Base-by-base conservation (phyloP, 2,113 vertebrate species). In the Prolemur simus region DNA sequence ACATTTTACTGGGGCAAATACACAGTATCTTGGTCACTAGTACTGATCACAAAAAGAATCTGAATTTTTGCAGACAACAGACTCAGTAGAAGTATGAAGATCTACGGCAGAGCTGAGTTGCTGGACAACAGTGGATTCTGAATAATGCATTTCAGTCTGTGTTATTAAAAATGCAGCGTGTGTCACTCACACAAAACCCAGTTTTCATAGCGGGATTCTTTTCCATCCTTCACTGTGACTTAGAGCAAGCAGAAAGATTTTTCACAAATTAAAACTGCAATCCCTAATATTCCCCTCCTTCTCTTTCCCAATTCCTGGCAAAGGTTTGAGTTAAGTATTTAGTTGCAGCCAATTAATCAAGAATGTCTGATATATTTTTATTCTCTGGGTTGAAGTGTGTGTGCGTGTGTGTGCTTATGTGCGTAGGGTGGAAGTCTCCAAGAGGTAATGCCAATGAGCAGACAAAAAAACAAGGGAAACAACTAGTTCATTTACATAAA, bases 81-180 rank as follows among this genome's bases (percentile, higher is more conserved):
- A 73, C 60, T 86, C 69, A 85, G 9, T 13, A 74, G 34, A 83
- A 93, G 45, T 34, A 66, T 2, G 77, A 74, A 85, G 71, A 83
- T 80, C 85, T 78, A 58, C 12, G 83, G 93, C 68, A 83, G 42
- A 95, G 58, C 82, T 80, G 88, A 94, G 87, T 89, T n/a, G 68
- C 94, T 56, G 97, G 98, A 97, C 98, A 97, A 83, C 60, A 87
- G 37, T 82, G 88, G 89, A 86, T 91, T 86, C 82, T 97, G 95
- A 98, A 98, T 97, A 97, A 97, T 97, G 77, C 89, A 95, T 97
- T 96, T 92, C 91, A 91, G 89, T 52, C 94, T 93, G 27, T 77
- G 92, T 91, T 97, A 98, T 97, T 97, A 98, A 98, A 98, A 96
- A 97, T 97, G 96, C 95, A 97, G 94, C 66, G 60, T 87, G 81